phyloP scores from a whole-genome alignment of 2,797 vertebrate genomes.

The Enteromius unitaeniatus region DNA sequence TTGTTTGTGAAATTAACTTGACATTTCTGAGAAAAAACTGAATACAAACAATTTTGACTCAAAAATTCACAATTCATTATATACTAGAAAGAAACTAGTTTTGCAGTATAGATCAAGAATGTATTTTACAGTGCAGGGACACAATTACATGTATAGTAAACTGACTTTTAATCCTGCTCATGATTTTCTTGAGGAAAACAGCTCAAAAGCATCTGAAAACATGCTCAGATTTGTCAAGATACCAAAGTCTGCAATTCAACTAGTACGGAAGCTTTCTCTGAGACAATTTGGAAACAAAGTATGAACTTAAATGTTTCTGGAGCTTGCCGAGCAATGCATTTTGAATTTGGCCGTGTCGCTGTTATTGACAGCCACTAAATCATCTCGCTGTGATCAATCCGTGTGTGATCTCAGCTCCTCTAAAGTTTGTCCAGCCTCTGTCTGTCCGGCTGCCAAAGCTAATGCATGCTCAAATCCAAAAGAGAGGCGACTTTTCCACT shows the following conservation, averaged over 20 bases:
- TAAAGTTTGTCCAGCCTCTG: conserved; percentile 24
- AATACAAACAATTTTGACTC: background rate
- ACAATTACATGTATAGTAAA: background rate
- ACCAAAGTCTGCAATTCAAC: background rate
- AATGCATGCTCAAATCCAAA: conserved; percentile 1
- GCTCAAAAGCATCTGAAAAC: background rate
- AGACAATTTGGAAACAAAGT: background rate
- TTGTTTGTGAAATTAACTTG: background rate
- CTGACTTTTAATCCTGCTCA: background rate
- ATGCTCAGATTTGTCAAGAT: background rate
- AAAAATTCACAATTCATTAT: too few relatives aligned
- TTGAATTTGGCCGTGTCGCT: background rate
- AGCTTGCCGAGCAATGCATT: background rate
- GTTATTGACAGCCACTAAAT: conserved; percentile 20
- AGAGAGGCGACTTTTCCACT: background rate
- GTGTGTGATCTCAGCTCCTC: conserved; percentile 29
- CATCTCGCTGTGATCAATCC: conserved; percentile 37
- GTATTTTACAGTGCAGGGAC: background rate
- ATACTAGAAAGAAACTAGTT: too few relatives aligned
- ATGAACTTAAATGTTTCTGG: background rate
- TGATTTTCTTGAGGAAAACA: background rate
- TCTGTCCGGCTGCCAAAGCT: conserved; percentile 40
- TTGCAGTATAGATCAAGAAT: too few relatives aligned
- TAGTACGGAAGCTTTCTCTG: background rate
- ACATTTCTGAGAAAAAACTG: too few relatives aligned